Percentiles rank a stretch among this genome's conserved stretches.
Conservation (phyloP, 1,140 invertebrate species). For the Drosophila eugracilis region DNA sequence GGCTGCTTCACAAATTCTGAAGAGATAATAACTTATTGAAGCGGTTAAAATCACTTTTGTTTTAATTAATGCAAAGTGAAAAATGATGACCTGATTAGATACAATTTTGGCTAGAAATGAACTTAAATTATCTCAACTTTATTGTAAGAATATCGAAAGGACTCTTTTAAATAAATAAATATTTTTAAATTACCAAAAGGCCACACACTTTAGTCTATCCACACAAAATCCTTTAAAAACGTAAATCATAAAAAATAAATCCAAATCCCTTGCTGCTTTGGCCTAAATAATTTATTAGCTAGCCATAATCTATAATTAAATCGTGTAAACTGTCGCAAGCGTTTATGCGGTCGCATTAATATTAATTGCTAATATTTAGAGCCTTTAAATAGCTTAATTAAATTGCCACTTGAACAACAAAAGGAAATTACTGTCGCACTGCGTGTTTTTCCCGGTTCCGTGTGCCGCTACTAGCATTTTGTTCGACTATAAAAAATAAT, state of each 20-base stretch:
- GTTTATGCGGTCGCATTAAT: constrained; percentile 69
- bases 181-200: too few relatives aligned
- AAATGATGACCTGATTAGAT: too few relatives aligned
- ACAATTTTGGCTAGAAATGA: too few relatives aligned
- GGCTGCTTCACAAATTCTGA: too few relatives aligned
- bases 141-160: too few relatives aligned
- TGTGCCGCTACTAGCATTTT: constrained; percentile 3
- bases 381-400: constrained; percentile 72
- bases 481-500: constrained; percentile 40
- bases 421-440: constrained; percentile 54
- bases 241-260: background rate
- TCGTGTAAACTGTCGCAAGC: constrained; percentile 57
- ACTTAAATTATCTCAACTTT: too few relatives aligned
- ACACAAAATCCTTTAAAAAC: too few relatives aligned
- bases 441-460: constrained; percentile 19
- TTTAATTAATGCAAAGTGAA: too few relatives aligned
- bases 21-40: too few relatives aligned
- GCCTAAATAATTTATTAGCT: constrained; percentile 43
- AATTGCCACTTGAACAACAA: constrained; percentile 68
- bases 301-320: constrained; percentile 77
- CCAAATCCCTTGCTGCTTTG: background rate
- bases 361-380: constrained; percentile 75
- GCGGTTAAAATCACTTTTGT: too few relatives aligned
- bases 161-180: too few relatives aligned
- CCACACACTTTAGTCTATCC: too few relatives aligned